Conservation (phyloP, 1,140 invertebrate genomes). For the Metopolophium dirhodum region DNA sequence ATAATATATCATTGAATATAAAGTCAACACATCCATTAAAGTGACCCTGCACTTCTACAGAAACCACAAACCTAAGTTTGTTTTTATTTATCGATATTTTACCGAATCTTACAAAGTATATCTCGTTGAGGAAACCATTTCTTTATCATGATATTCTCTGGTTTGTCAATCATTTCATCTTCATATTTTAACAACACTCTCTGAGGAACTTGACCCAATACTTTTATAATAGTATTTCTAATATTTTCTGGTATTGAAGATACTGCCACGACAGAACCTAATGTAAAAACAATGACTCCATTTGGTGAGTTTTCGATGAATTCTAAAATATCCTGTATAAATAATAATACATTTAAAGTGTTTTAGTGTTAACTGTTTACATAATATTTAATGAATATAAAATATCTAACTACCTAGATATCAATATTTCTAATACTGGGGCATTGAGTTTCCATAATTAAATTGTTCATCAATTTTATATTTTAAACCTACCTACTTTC, state of each 20-base stretch:
- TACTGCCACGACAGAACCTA: slow-evolving; percentile 66
- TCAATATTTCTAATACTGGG: background rate
- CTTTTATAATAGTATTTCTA: slow-evolving; percentile 63
- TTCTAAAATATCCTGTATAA: slow-evolving; percentile 67
- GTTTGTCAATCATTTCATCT: slow-evolving; percentile 64
- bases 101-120: slow-evolving; percentile 61
- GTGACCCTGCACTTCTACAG: no score
- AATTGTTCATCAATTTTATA: background rate
- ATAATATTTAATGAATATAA: background rate
- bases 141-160: slow-evolving; percentile 65
- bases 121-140: slow-evolving; percentile 64
- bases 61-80: no score
- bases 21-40: no score
- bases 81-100: background rate
- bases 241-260: slow-evolving; percentile 62
- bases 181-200: slow-evolving; percentile 70
- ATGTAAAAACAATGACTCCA: slow-evolving; percentile 70
- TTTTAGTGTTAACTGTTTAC: background rate
- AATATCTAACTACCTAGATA: background rate
- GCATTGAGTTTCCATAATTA: background rate
- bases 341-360: background rate
- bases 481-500: background rate
- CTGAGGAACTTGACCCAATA: slow-evolving; percentile 66
- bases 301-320: slow-evolving; percentile 68
- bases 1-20: no score